phyloP scores from a whole-genome alignment of 2,888 invertebrate species.

The Hetaerina titia region DNA sequence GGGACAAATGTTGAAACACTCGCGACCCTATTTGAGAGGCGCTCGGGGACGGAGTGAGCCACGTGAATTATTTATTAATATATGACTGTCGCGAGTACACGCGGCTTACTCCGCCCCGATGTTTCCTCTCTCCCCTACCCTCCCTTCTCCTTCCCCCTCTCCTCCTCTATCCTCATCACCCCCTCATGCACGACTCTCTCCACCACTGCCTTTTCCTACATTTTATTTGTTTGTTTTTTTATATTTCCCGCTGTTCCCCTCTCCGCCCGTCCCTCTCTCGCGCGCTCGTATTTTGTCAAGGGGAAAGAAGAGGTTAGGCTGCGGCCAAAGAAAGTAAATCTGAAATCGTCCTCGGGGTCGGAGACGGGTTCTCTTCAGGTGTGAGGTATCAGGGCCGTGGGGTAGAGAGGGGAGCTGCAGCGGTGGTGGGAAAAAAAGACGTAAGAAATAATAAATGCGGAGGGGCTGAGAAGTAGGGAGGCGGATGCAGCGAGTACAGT shows the following conservation, averaged over 20 bases:
- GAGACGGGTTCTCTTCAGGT: background rate
- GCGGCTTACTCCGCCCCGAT: conserved; percentile 46
- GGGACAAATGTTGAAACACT: conserved; percentile 67
- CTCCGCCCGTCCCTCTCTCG: background rate
- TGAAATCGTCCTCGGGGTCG: conserved; percentile 25
- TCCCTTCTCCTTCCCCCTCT: background rate
- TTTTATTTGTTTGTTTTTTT: conserved; percentile 32
- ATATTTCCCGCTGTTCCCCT: background rate
- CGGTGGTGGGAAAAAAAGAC: too few species aligned
- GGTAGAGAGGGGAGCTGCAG: too few species aligned
- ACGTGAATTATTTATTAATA: conserved; percentile 66
- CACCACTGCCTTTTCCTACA: background rate
- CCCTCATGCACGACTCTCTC: background rate
- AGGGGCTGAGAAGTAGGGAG: background rate
- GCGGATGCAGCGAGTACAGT: background rate
- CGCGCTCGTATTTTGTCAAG: background rate
- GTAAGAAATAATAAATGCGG: too few species aligned
- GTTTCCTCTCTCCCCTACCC: background rate
- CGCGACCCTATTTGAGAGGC: conserved; percentile 66
- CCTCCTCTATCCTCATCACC: background rate
- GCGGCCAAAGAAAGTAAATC: conserved; percentile 59
- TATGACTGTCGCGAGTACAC: conserved; percentile 63
- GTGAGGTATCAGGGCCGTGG: background rate
- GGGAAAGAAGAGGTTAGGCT: conserved; percentile 51
- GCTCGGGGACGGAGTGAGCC: conserved; percentile 61